Base-by-base conservation (phyloP, 2,113 vertebrate species). In the Anas platyrhynchos region DNA sequence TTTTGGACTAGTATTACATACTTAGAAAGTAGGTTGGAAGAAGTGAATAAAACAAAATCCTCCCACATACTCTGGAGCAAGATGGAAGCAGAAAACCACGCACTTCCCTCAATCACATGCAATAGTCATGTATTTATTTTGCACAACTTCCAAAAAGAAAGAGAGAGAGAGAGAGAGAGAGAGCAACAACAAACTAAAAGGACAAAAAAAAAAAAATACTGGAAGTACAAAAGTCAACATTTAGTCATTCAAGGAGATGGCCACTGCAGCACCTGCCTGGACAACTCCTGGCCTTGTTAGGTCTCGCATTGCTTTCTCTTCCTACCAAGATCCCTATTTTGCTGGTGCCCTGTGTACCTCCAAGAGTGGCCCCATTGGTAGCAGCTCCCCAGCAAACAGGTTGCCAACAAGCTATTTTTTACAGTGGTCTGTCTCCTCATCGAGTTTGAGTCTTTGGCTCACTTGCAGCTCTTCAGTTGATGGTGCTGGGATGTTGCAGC, bases 231-330 rank as follows among this genome's bases (percentile, higher is more conserved):
- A 80, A 55, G 10, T 41, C n/a, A 88, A 16, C 4, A 22, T 86
- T 46, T 80, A 50, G 4, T 50, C 13, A 1, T 75, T 11, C 14
- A 13, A n/a, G 7, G 14, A 17, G 3, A 36, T 36, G 50, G 56
- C 23, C 9, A 9, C 11, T 34, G 44, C 1, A 3, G 25, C 12
- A 50, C 13, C 3, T 83, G 77, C 38, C 3, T 2, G 0, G 14
- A 75, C 21, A 15, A 26, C n/a, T 54, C 36, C 8, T 55, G n/a
- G 23, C 11, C 31, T 84, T 74, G 38, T 41, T 63, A 46, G 21
- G 20, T 34, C 27, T 20, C n/a, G 5, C 55, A 83, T 73, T 8
- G 4, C 26, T 65, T 58, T 48, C 5, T 21, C 31, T 48, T 34
- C 46, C n/a, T 59, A 41, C 31, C 36, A 36, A 32, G 5, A 41